A percentile compares a stretch with the other conserved stretches of the same genome.
These are phyloP conservation scores for Drosophila rubida DNA, from an alignment of 2,888 invertebrate species.

Conservation along the genomic window DNA sequence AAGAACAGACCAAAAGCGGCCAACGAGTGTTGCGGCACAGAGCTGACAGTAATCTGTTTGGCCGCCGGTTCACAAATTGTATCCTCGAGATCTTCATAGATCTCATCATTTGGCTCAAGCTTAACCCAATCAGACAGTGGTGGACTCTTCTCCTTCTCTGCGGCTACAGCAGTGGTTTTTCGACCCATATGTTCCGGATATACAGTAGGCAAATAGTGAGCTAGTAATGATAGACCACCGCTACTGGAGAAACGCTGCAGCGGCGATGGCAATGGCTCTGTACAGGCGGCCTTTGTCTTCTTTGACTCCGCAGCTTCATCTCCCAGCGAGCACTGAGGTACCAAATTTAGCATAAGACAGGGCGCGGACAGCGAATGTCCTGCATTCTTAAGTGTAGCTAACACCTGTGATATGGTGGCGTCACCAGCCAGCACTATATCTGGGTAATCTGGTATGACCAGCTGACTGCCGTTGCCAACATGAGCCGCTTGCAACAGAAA, in stretches of 20 bases:
- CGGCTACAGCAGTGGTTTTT: conserved; percentile 86
- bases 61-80: conserved; percentile 85
- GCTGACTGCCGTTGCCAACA: conserved; percentile 83
- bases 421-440: conserved; percentile 86
- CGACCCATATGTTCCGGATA: conserved; percentile 90
- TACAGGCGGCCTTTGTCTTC: conserved; percentile 80
- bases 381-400: conserved; percentile 86
- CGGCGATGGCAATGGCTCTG: conserved; percentile 85
- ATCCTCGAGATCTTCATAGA: conserved; percentile 88
- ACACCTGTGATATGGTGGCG: conserved; percentile 87
- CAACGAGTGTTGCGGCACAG: conserved; percentile 95
- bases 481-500: conserved; percentile 77
- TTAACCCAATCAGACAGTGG: conserved; percentile 85
- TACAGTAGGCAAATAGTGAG: conserved; percentile 94
- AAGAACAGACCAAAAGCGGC: conserved; percentile 96
- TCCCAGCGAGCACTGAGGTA: conserved; percentile 47
- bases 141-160: conserved; percentile 84
- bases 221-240: conserved; percentile 94
- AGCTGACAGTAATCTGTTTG: conserved; percentile 86
- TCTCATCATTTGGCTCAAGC: conserved; percentile 87
- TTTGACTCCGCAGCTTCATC: conserved; percentile 50
- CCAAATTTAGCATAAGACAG: conserved; percentile 84
- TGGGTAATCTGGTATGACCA: conserved; percentile 85
- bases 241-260: conserved; percentile 94
- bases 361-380: conserved; percentile 86